Percentiles rank a stretch among this genome's conserved stretches.
Conservation (phyloP, 2,797 vertebrate species). For the Chrysolophus pictus region DNA sequence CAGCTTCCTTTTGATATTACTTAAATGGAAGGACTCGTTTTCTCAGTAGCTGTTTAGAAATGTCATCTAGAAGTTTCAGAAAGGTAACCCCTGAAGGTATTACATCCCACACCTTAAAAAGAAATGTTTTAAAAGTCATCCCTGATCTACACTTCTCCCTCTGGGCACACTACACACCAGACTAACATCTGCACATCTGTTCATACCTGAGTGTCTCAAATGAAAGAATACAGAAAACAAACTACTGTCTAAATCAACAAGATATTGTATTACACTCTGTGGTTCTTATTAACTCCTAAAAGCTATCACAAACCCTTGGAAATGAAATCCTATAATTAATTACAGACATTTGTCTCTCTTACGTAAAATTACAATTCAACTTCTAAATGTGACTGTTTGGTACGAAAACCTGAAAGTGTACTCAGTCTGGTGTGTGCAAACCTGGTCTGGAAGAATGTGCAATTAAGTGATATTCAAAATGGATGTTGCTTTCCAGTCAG, state of each 20-base stretch:
- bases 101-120: slow-evolving; percentile 32
- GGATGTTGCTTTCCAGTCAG: neutral
- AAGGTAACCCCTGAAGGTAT: slow-evolving; percentile 40
- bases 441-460: neutral
- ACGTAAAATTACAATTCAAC: neutral
- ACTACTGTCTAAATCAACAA: slow-evolving; percentile 31
- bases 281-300: neutral
- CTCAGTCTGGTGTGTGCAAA: neutral
- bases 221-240: slow-evolving; percentile 44
- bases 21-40: slow-evolving; percentile 58
- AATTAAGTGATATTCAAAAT: neutral
- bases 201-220: slow-evolving; percentile 50
- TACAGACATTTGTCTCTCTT: neutral
- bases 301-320: slow-evolving; percentile 7
- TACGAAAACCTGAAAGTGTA: neutral
- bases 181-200: slow-evolving; percentile 59
- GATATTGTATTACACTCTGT: slow-evolving; percentile 21
- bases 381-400: neutral
- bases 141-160: slow-evolving; percentile 39
- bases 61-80: slow-evolving; percentile 39
- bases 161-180: slow-evolving; percentile 15
- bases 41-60: slow-evolving; percentile 73
- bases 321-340: slow-evolving; percentile 43
- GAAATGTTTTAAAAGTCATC: slow-evolving; percentile 49
- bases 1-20: slow-evolving; percentile 72